Evolutionary conservation across 1,140 invertebrate genomes (phyloP).

Genomic region (Chrysopa pallens): DNA sequence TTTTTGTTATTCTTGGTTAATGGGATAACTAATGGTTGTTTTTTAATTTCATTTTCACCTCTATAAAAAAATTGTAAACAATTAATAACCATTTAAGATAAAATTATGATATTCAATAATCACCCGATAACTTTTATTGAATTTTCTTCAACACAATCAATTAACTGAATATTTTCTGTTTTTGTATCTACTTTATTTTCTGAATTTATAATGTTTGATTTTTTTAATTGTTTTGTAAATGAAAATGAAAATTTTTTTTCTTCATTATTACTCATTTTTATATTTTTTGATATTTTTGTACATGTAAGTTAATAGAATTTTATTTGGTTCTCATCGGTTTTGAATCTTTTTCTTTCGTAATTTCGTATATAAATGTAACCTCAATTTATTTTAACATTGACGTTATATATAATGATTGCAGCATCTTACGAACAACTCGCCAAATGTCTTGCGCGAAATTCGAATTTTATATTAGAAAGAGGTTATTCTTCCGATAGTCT

Average conservation of each 20-base stretch:
- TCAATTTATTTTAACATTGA: too few relatives aligned
- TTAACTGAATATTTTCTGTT: constrained; percentile 36
- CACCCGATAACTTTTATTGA: constrained; percentile 52
- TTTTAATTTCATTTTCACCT: constrained; percentile 28
- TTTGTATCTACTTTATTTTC: constrained; percentile 23
- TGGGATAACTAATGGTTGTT: constrained; percentile 40
- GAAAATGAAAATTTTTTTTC: constrained; percentile 60
- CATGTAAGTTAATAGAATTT: too few relatives aligned
- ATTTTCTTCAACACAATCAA: constrained; percentile 55
- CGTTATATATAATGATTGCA: too few relatives aligned
- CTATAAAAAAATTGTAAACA: constrained; percentile 21
- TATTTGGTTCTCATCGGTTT: too few relatives aligned
- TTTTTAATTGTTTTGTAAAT: constrained; percentile 51
- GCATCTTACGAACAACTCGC: too few relatives aligned
- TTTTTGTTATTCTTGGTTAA: constrained; percentile 33
- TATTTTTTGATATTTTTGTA: too few relatives aligned
- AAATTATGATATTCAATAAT: constrained; percentile 14
- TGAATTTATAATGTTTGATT: constrained; percentile 29
- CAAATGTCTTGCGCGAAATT: too few relatives aligned
- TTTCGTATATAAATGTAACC: too few relatives aligned
- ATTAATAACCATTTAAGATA: constrained; percentile 4
- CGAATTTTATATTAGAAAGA: too few relatives aligned
- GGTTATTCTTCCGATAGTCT: too few relatives aligned
- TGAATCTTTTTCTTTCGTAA: too few relatives aligned
- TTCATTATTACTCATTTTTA: constrained; percentile 14